Base-by-base conservation (phyloP, 2,113 vertebrate species). In the Datnioides undecimradiatus region DNA sequence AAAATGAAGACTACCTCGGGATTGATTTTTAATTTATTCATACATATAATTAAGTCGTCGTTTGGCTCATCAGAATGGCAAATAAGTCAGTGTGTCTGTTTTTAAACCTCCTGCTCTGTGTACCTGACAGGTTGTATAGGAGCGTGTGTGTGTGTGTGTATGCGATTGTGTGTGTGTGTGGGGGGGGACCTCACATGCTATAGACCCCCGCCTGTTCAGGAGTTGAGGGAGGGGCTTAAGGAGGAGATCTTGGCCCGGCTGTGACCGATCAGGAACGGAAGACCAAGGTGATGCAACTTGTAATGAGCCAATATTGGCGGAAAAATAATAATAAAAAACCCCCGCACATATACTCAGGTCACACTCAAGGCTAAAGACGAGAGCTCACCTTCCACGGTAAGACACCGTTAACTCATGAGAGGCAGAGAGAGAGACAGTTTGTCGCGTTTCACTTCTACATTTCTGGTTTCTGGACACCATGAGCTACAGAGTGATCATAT, bases 241-340 rank as follows among this genome's bases (percentile, higher is more conserved):
- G 63, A 82, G 62, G 76, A 79, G 40, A 58, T 3, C 48, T 40
- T 73, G 63, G 43, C 31, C 51, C 2, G 43, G 33, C 31, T 34
- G 41, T 71, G 64, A 62, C 21, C 52, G 55, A 66, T 25, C 45
- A 25, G 14, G 63, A 51, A 51, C 48, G 21, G 21, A 12, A 9
- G 31, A 70, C 58, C 27, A 55, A 78, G 58, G 84, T 91, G 88
- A 89, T 85, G 90, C 83, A 89, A 91, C 68, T 81, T 68, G 43
- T 16, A 60, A 25, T 27, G 14, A n/a, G 3, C 1, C 13, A 23
- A 38, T 62, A 68, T 51, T 73, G 43, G 3, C 52, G 48, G 48
- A 66, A 52, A 31, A 40, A n/a, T n/a, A n/a, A n/a, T n/a, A n/a
- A n/a, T n/a, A 21, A 49, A 79, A 10, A n/a, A 27, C 4, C 40